Base-by-base conservation (phyloP, 1,140 invertebrate genomes). In the Cydia pomonella region DNA sequence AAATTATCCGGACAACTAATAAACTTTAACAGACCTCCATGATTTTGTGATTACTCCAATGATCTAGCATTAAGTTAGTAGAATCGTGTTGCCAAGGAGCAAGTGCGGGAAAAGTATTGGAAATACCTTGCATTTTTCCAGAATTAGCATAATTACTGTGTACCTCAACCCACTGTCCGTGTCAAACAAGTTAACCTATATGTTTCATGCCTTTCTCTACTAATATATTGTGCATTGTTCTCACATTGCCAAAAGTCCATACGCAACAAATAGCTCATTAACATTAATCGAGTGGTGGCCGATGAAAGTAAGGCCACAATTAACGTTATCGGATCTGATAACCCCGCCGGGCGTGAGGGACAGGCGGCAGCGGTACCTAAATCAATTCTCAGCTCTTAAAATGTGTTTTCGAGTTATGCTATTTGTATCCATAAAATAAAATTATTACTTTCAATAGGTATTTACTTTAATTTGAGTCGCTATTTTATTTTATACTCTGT, bases 191-290 rank as follows among this genome's bases (percentile, higher is more conserved):
- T n/a, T n/a, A n/a, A n/a, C n/a, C n/a, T 59, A 21, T 21, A 23
- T 23, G 18, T 59, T 59, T 59, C 53, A 59, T 59, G 21, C 18
- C 53, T 23, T 59, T 59, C 53, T 59, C 53, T 59, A 23, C 21
- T n/a, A 59, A 10, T 59, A 23, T 23, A 59, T 0, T 23, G 21
- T 21, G 18, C 27, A 33, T 69, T 69, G 64, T 69, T 69, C 64
- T 33, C 64, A 41, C 63, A 38, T 69, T 69, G 64, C 12, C 64
- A 69, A 69, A 69, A 38, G 64, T 41, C 29, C 64, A 29, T 69
- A 69, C 12, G 63, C 64, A 29, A 33, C 64, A 69, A 69, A 21
- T 33, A 69, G 64, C 64, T 69, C 64, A 69, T 69, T 69, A 69
- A 64, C 63, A 33, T 29, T 33, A 38, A 69, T 69, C 64, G 18